Percentiles rank a stretch among this genome's conserved stretches.
These are phyloP conservation scores for Danio tinwini DNA, from an alignment of 2,797 vertebrate species.

Conservation along the genomic window DNA sequence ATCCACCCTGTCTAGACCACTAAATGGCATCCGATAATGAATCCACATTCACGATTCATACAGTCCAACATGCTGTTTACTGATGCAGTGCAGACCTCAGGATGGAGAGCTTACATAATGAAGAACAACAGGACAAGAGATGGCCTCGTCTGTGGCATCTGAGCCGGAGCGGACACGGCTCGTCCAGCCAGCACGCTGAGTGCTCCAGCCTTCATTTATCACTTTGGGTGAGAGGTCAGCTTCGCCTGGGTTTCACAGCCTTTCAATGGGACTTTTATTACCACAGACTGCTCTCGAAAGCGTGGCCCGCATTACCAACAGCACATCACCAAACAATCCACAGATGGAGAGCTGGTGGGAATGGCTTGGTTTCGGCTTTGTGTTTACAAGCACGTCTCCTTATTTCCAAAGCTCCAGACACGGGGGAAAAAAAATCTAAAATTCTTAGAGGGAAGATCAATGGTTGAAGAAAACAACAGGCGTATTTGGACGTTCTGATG, in stretches of 20 bases:
- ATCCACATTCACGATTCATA: constrained; percentile 33
- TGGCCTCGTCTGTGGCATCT: constrained; percentile 51
- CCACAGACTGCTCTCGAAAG: constrained; percentile 24
- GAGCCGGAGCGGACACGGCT: constrained; percentile 51
- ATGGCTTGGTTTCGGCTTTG: constrained; percentile 18
- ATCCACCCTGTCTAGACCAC: constrained; percentile 33
- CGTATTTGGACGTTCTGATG: constrained; percentile 30
- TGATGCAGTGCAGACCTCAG: constrained; percentile 56
- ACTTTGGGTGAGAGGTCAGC: constrained; percentile 51
- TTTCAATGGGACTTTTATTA: constrained; percentile 56
- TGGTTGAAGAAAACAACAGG: constrained; percentile 33
- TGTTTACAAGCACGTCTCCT: constrained; percentile 20
- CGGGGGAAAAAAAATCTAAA: not conserved
- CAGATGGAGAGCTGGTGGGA: constrained; percentile 47
- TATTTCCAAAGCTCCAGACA: constrained; percentile 32
- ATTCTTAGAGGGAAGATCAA: constrained; percentile 24
- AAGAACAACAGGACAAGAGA: constrained; percentile 52
- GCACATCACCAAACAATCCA: constrained; percentile 9
- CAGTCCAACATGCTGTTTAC: constrained; percentile 49
- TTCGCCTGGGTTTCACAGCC: constrained; percentile 43
- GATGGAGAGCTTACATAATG: constrained; percentile 57
- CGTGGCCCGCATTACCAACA: constrained; percentile 48
- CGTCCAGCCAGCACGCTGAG: constrained; percentile 54
- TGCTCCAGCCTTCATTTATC: constrained; percentile 53
- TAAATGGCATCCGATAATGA: constrained; percentile 51